These are phyloP conservation scores for Macroglossus sobrinus DNA, from an alignment of 2,113 vertebrate genomes.

Conservation along the genomic window DNA sequence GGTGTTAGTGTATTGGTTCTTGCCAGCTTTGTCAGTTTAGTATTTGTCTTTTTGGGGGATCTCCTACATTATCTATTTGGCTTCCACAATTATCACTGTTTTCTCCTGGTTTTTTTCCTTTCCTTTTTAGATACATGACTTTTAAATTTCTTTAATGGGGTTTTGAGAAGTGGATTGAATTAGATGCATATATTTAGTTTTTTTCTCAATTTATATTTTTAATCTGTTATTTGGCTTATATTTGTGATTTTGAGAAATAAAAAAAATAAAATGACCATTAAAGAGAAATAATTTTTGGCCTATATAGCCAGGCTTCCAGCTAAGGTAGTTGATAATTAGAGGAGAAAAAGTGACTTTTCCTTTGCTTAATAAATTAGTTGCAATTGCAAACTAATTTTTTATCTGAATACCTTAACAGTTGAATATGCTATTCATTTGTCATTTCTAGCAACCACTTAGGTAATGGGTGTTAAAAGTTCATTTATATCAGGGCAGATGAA, in stretches of 20 bases:
- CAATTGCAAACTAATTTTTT: neutral
- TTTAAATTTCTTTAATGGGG: neutral
- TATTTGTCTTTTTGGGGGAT: neutral
- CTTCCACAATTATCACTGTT: neutral
- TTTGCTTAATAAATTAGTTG: neutral
- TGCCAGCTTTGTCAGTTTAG: neutral
- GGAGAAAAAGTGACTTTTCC: neutral
- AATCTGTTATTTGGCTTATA: neutral
- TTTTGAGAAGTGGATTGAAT: neutral
- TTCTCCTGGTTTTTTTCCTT: neutral
- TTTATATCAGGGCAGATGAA: constrained; percentile 1
- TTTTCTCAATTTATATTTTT: neutral
- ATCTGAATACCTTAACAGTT: neutral
- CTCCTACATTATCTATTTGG: neutral
- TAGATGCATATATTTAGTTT: neutral
- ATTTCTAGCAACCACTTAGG: neutral
- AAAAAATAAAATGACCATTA: neutral
- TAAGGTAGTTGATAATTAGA: constrained; percentile 24
- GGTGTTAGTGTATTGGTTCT: neutral
- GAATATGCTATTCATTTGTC: neutral
- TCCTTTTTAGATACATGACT: neutral
- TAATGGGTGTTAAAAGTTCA: neutral
- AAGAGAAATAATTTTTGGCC: neutral
- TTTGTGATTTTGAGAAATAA: constrained; percentile 10
- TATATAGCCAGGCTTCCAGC: neutral